Evolutionary conservation across 1,140 invertebrate species (phyloP).

Genomic region (Parapsyche elsis): DNA sequence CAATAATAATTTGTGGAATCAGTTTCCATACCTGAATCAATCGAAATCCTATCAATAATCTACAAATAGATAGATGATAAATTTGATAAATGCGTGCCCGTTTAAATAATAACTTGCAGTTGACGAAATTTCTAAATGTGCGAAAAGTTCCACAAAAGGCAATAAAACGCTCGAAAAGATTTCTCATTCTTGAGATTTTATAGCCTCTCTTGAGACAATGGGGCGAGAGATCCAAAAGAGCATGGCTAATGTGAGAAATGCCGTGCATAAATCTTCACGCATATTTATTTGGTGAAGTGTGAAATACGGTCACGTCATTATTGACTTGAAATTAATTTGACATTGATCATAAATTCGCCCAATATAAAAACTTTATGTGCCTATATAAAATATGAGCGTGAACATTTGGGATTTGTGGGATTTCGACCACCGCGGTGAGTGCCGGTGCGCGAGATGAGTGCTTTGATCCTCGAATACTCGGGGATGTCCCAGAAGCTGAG

Average conservation of each 20-base stretch:
- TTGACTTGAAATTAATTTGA: conserved; percentile 30
- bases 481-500: conserved; percentile 38
- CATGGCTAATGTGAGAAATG: conserved; percentile 35
- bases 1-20: too few species aligned
- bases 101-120: too few species aligned
- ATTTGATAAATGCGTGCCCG: too few species aligned
- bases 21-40: too few species aligned
- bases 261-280: conserved; percentile 28
- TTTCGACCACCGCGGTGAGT: neutral
- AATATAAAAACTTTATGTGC: neutral
- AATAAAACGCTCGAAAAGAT: neutral
- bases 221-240: conserved; percentile 1
- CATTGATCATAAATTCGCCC: neutral
- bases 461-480: conserved; percentile 3
- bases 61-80: too few species aligned
- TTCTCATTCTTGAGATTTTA: conserved; percentile 20
- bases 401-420: neutral
- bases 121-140: too few species aligned
- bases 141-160: neutral
- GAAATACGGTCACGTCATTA: conserved; percentile 22
- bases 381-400: neutral
- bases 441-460: neutral
- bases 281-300: conserved; percentile 9
- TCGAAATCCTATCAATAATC: too few species aligned
- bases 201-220: conserved; percentile 6